Conservation (phyloP, 1,140 invertebrate species). For the Berghia stephanieae region DNA sequence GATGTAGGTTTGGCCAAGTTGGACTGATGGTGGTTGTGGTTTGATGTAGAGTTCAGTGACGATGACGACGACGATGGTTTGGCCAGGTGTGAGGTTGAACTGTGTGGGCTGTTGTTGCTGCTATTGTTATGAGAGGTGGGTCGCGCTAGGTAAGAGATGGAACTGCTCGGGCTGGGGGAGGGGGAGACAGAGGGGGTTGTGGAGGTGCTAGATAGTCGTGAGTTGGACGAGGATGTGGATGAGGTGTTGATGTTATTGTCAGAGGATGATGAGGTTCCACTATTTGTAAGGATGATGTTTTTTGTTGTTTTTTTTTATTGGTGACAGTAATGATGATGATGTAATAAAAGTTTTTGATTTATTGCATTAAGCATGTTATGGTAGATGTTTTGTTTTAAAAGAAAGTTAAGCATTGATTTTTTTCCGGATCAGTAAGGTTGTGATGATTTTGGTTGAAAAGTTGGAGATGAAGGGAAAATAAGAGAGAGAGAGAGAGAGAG, state of each 20-base stretch:
- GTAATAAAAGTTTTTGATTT: no score
- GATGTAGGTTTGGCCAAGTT: slow-evolving; percentile 22
- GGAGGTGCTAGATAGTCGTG: slow-evolving; percentile 28
- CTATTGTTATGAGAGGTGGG: no score
- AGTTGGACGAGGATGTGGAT: no score
- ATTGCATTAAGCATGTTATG: no score
- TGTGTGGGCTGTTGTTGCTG: slow-evolving; percentile 9
- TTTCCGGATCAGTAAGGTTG: neutral
- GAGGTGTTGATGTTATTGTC: no score
- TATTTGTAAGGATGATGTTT: no score
- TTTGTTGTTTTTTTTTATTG: no score
- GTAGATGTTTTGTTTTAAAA: no score
- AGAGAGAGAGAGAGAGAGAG: neutral
- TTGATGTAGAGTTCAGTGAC: no score
- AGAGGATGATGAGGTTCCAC: no score
- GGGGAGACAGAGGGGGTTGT: slow-evolving; percentile 29
- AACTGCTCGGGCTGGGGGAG: slow-evolving; percentile 20
- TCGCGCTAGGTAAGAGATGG: slow-evolving; percentile 26
- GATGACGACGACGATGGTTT: slow-evolving; percentile 11
- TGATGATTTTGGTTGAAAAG: neutral
- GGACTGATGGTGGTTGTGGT: neutral
- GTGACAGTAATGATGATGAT: no score
- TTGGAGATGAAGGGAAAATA: neutral
- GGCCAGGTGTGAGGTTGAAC: slow-evolving; percentile 23
- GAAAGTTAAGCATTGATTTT: neutral